Evolutionary conservation across 2,113 vertebrate species (phyloP).

Genomic region (Petrocephalus microphthalmus): DNA sequence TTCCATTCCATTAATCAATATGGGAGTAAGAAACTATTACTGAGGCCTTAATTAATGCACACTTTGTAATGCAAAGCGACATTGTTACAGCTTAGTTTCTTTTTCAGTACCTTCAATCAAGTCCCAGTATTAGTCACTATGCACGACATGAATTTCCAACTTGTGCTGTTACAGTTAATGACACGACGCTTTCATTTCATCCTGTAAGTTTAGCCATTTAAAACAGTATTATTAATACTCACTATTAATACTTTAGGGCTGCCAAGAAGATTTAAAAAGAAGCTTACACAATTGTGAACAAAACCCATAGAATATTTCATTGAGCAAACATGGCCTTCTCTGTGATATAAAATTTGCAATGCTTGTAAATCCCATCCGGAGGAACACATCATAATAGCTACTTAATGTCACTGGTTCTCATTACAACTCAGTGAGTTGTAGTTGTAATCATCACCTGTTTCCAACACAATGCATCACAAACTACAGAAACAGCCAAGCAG

Average conservation of each 20-base stretch:
- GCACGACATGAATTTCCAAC: neutral
- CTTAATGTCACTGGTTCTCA: neutral
- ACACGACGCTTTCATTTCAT: neutral
- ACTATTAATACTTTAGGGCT: neutral
- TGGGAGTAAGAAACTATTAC: neutral
- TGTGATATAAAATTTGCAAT: neutral
- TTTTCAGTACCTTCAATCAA: neutral
- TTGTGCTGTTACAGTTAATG: neutral
- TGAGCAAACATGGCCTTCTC: neutral
- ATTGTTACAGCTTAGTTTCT: neutral
- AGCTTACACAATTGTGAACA: neutral
- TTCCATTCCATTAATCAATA: neutral
- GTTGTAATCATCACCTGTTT: neutral
- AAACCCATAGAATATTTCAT: neutral
- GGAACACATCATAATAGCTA: neutral
- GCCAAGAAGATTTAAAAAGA: neutral
- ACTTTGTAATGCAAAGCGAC: neutral
- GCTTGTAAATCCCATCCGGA: neutral
- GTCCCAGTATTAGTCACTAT: slow-evolving; percentile 2
- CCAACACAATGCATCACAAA: neutral
- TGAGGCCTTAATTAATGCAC: neutral
- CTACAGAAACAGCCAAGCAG: neutral
- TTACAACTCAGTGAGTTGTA: neutral
- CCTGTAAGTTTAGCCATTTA: neutral
- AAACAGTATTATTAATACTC: neutral